Base-by-base conservation (phyloP, 37 sponge, comb jelly and placozoan species). In the Spongia lamella region DNA sequence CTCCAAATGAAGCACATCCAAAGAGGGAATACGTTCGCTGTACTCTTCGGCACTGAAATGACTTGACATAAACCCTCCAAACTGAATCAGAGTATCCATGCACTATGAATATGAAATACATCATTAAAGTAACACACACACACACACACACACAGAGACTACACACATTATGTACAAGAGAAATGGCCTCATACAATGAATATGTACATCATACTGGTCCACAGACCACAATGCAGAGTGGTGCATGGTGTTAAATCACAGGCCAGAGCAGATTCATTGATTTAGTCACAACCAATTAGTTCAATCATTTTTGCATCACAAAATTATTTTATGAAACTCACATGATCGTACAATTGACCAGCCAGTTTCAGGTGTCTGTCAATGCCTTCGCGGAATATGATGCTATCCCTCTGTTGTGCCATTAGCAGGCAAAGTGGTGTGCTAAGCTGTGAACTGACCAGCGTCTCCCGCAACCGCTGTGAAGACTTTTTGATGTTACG, bases 21-120 rank as follows among this genome's bases (percentile, higher is more conserved):
- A 70, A 13, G 64, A 51, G 6, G 97, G 97, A 1, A 97, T 67
- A 36, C 80, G 72, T 15, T 73, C 52, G 33, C 63, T 63, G 55
- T 94, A 95, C 70, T 97, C 96, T 1, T 91, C 88, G 21, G 85
- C 56, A 39, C 73, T 82, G 37, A 92, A 65, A 80, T 94, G 89
- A 1, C 85, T 85, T 43, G 95, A 83, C 51, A 97, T 83, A 62
- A 97, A 97, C 38, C 80, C 83, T 9, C 93, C 93, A 78, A 97
- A 94, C 74, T 97, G 98, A 26, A 94, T 87, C 67, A 97, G 75
- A 1, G 98, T 92, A 57, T 94, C 95, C 86, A 96, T 82, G 43
- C 98, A 97, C 96, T 97, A 87, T 20, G n/a, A n/a, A n/a, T n/a
- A 61, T 13, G 55, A 35, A 21, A 56, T 26, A 33, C 26, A 32